Evolutionary conservation across 35 echinoderm and acorn worm genomes (phyloP).

Genomic region (Ophiothrix spiculata): DNA sequence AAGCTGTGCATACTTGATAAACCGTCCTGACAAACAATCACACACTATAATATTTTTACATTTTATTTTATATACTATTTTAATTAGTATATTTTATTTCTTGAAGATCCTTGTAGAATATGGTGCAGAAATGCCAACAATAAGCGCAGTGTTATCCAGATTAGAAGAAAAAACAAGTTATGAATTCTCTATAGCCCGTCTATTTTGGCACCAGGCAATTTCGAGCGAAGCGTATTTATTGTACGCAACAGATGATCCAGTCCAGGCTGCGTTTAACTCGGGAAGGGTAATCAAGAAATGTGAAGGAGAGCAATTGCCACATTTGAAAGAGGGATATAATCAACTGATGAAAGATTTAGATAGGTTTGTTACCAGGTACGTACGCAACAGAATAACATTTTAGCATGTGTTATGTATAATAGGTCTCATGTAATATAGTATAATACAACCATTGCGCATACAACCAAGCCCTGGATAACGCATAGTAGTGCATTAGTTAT

Average conservation of each 20-base stretch:
- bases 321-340: not conserved
- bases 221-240: not conserved
- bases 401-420: too few species aligned
- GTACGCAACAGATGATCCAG: not conserved
- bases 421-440: too few species aligned
- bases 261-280: not conserved
- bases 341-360: not conserved
- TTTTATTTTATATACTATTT: too few species aligned
- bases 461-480: too few species aligned
- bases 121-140: not conserved
- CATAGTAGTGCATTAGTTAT: too few species aligned
- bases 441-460: too few species aligned
- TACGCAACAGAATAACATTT: too few species aligned
- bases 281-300: constrained; percentile 1
- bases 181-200: not conserved
- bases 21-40: too few species aligned
- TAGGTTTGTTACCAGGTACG: not conserved
- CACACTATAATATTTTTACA: too few species aligned
- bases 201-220: not conserved
- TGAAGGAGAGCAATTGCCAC: not conserved
- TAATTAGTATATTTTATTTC: too few species aligned
- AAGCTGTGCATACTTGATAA: too few species aligned
- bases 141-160: not conserved
- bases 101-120: not conserved
- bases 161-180: not conserved